Evolutionary conservation across 1,140 invertebrate species (phyloP).

Genomic region (Drosophila erecta): DNA sequence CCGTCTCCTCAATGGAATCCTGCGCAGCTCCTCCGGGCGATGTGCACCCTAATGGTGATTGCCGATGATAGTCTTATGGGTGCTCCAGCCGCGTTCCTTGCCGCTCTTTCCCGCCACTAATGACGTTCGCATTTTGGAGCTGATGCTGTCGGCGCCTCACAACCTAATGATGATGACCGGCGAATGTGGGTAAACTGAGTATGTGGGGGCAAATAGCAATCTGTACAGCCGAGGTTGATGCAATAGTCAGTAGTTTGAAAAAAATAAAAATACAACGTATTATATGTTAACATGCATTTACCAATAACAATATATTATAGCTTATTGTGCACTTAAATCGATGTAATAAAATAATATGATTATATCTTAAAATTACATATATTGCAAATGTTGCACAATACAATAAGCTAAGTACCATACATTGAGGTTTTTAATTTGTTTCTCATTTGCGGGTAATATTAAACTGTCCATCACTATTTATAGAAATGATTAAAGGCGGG

Average conservation of each 20-base stretch:
- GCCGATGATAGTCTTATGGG: conserved; percentile 59
- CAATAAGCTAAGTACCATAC: no score
- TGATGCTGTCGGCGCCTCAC: conserved; percentile 17
- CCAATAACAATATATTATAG: no score
- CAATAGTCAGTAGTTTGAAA: no score
- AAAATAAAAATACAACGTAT: neutral
- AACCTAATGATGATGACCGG: conserved; percentile 82
- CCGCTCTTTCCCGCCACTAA: conserved; percentile 55
- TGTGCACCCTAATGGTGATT: conserved; percentile 75
- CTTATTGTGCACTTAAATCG: no score
- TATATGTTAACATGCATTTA: neutral
- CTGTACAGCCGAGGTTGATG: neutral
- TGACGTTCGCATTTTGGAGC: conserved; percentile 69
- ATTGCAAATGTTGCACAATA: no score
- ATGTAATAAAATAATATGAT: no score
- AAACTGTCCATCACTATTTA: neutral
- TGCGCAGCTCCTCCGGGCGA: conserved; percentile 18
- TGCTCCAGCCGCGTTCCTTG: neutral
- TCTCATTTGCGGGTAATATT: neutral
- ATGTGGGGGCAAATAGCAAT: neutral
- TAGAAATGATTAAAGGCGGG: neutral
- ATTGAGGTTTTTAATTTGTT: no score
- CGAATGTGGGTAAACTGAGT: conserved; percentile 11
- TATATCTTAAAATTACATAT: no score
- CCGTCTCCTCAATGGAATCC: neutral